These are phyloP conservation scores for Centroberyx gerrardi DNA, from an alignment of 2,797 vertebrate genomes.

Conservation along the genomic window DNA sequence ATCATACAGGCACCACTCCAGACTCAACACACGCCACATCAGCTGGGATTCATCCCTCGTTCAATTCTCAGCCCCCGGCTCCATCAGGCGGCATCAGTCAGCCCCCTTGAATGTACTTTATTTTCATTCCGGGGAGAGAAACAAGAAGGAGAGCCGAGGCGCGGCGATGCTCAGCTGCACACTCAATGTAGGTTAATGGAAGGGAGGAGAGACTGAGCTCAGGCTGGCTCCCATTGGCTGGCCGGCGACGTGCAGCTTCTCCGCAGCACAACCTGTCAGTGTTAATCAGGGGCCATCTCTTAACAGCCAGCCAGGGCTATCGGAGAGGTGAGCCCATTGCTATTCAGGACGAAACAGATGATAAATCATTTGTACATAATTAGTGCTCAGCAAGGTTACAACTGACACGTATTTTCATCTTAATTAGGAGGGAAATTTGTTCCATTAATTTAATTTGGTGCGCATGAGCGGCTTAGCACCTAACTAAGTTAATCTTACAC, in stretches of 20 bases:
- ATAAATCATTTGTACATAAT: slow-evolving; percentile 99
- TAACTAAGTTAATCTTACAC: slow-evolving; percentile 99
- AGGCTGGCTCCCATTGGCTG: slow-evolving; percentile 85
- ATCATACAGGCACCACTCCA: slow-evolving; percentile 1
- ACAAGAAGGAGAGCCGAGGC: slow-evolving; percentile 69
- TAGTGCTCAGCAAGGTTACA: slow-evolving; percentile 99
- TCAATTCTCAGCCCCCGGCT: slow-evolving; percentile 5
- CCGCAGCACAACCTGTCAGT: slow-evolving; percentile 93
- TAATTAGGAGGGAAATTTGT: slow-evolving; percentile 99
- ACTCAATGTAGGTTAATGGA: slow-evolving; percentile 90
- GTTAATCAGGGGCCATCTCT: slow-evolving; percentile 98
- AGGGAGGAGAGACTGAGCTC: slow-evolving; percentile 83
- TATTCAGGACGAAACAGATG: slow-evolving; percentile 97
- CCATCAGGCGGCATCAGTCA: slow-evolving; percentile 29
- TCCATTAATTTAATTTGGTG: slow-evolving; percentile 99
- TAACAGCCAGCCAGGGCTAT: slow-evolving; percentile 93
- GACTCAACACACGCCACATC: neutral
- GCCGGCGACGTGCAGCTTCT: slow-evolving; percentile 78
- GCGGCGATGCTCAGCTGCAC: slow-evolving; percentile 91
- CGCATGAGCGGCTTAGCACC: slow-evolving; percentile 94
- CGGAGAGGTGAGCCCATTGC: slow-evolving; percentile 94
- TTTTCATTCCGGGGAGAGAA: slow-evolving; percentile 79
- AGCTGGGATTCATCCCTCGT: slow-evolving; percentile 26
- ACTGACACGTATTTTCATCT: slow-evolving; percentile 99
- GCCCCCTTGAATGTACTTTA: slow-evolving; percentile 55